phyloP scores from a whole-genome alignment of 2,113 vertebrate species.

The Psammodynastes pulverulentus region DNA sequence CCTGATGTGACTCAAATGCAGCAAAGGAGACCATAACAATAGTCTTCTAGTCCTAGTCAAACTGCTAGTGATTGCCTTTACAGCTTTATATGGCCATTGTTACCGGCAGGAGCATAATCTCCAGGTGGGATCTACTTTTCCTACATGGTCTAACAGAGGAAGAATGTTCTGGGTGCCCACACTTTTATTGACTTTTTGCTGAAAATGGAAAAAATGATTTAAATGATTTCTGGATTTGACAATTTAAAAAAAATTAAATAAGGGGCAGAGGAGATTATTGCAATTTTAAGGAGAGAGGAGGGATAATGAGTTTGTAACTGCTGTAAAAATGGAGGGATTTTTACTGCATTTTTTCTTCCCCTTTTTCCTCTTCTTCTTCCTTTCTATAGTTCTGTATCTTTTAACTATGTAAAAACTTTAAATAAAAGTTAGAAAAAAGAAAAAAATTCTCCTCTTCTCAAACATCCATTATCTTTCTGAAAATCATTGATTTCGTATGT shows the following conservation, averaged over 20 bases:
- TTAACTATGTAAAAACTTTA: neutral
- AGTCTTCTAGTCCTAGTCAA: neutral
- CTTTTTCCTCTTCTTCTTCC: neutral
- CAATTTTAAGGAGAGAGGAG: neutral
- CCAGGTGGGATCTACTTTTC: neutral
- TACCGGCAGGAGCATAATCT: neutral
- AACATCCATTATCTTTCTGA: conserved; percentile 20
- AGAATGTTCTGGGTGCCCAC: neutral
- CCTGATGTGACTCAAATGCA: neutral
- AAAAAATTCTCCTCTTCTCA: neutral
- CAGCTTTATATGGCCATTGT: neutral
- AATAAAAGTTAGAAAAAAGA: neutral
- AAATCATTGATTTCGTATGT: neutral
- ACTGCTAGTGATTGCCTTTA: neutral
- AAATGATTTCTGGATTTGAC: neutral
- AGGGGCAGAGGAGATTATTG: neutral
- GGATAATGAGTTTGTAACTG: neutral
- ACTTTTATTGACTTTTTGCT: neutral
- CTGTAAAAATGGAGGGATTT: neutral
- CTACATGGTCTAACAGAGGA: neutral
- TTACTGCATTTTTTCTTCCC: neutral
- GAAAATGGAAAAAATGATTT: neutral
- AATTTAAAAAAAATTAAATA: neutral
- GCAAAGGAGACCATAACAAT: neutral
- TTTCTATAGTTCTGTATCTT: neutral